Base-by-base conservation (phyloP, 2,888 invertebrate species). In the Lampropteryx suffumata region DNA sequence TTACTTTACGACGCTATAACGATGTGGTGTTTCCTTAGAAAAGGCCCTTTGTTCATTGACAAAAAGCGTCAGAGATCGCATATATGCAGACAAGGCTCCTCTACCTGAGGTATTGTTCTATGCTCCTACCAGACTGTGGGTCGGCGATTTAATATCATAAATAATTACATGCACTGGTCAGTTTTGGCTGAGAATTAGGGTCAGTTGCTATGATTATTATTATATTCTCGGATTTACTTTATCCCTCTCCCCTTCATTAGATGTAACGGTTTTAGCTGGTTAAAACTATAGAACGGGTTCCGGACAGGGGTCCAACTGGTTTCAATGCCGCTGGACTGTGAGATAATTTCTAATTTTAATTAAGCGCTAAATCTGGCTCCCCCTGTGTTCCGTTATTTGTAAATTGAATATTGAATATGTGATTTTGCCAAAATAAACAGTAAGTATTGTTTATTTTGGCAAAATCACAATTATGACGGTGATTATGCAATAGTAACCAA, bases 231-330 rank as follows among this genome's bases (percentile, higher is more conserved):
- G 79, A 82, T 83, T 86, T 81, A 80, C 54, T 76, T 84, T 82
- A 82, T 78, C 82, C 81, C 81, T 79, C 86, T 83, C 87, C 89
- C 88, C 82, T 83, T 90, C 89, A 90, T 90, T 89, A 90, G 87
- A 81, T 83, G 85, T 89, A 90, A 90, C 90, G 89, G 90, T 88
- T 89, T 84, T 84, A 79, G 83, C 83, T 83, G 84, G 81, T 87
- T 90, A 89, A 90, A 89, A 90, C 90, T 87, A 87, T 84, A 69
- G 84, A 90, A 89, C 90, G 78, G 80, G 90, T 90, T 90, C 76
- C 70, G 55, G 62, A 76, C 78, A 77, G 82, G 88, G 89, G 82
- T 69, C 71, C 65, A 72, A 86, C 87, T 82, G 84, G 85, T 85
- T 86, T 80, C 69, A 76, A 63, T 64, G 75, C 67, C 72, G 67